Evolutionary conservation across 2,113 vertebrate species (phyloP), one percentile per base, ranked within the genome.

Genomic region (Steatornis caripensis): DNA sequence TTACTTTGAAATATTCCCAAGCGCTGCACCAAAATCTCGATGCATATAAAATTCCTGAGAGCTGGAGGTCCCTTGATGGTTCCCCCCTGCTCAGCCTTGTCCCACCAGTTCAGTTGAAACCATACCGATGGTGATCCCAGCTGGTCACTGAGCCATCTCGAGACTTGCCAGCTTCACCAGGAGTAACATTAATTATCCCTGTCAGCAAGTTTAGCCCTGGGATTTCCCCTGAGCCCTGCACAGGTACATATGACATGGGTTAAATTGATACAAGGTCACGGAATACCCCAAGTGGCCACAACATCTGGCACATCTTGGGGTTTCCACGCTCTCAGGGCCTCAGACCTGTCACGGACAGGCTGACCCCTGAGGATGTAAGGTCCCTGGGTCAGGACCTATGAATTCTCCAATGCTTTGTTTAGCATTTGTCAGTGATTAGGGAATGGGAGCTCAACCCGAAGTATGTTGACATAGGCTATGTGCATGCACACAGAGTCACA

Each of bases 381-480:
- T 60, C 65, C 57, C 12, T 48, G 43, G 84, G 87, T 94, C 90
- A 88, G 54, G 87, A 60, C 69, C 64, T 84, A 61, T 77, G 32
- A 69, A 60, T 88, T 94, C 69, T 81, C 48, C 37, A 32, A 72
- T n/a, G 51, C 83, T 93, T 90, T 94, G 78, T 58, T 30, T 20
- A 53, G n/a, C 83, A 54, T 77, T 84, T 93, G 79, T 64, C 87
- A 90, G 69, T 19, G 68, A 90, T 93, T 87, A 85, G 79, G 79
- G 84, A 84, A 19, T 0, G 10, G 74, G 39, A 92, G 75, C 24
- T 45, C 23, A 41, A 20, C 55, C 61, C 41, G 4, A 27, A 37
- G 51, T 8, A 5, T 39, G 39, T 32, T 26, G n/a, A 4, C 69
- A 65, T 32, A 70, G 65, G 58, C 45, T 72, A 5, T 53, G n/a